phyloP scores from a whole-genome alignment of 2,888 invertebrate species.

The Pristionchus entomophagus region DNA sequence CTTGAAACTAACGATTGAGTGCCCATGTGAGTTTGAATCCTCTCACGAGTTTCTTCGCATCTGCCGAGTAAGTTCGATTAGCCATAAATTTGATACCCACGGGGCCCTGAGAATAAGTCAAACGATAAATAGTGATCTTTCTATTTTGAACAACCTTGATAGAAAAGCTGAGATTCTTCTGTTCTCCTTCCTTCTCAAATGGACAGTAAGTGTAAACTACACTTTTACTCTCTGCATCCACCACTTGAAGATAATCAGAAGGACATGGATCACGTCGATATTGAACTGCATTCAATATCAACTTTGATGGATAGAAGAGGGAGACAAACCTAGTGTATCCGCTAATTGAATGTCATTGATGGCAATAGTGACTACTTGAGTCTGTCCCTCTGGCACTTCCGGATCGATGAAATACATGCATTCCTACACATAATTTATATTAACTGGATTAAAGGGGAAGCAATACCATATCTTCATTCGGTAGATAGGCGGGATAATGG shows the following conservation, averaged over 20 bases:
- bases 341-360: slow-evolving; percentile 53
- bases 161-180: background rate
- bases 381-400: slow-evolving; percentile 50
- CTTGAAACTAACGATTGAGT: slow-evolving; percentile 55
- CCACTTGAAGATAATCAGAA: slow-evolving; percentile 69
- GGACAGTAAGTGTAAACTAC: slow-evolving; percentile 19
- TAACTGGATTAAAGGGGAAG: background rate
- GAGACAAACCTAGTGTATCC: background rate
- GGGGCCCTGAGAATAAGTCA: slow-evolving; percentile 57
- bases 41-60: slow-evolving; percentile 51
- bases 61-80: slow-evolving; percentile 56
- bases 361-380: slow-evolving; percentile 50
- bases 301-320: background rate
- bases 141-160: slow-evolving; percentile 1
- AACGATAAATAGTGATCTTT: background rate
- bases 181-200: slow-evolving; percentile 11
- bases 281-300: background rate
- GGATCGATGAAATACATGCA: slow-evolving; percentile 72
- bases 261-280: slow-evolving; percentile 58
- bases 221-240: slow-evolving; percentile 53
- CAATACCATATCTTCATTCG: slow-evolving; percentile 59
- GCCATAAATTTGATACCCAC: slow-evolving; percentile 66
- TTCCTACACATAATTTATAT: background rate
- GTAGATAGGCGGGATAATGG: slow-evolving; percentile 70
- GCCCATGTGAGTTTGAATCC: slow-evolving; percentile 73